Conservation (phyloP, 2,888 invertebrate species). For the Melanostoma mellinum region DNA sequence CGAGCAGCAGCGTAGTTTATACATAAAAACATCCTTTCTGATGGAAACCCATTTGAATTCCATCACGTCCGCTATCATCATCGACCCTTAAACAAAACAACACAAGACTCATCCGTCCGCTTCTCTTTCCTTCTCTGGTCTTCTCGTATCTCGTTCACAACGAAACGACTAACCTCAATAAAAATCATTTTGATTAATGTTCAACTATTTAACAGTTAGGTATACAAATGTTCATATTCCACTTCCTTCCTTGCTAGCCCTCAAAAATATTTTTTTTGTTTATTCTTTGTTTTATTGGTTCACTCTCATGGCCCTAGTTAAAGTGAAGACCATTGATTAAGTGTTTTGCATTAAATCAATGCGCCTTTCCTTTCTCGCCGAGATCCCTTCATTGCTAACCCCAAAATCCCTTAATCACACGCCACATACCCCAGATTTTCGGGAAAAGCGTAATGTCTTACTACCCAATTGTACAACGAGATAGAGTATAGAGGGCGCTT, state of each 20-base stretch:
- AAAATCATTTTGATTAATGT: conserved; percentile 72
- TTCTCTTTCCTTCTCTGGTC: background rate
- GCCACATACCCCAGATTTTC: conserved; percentile 49
- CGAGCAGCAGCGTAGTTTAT: conserved; percentile 1
- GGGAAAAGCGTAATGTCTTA: conserved; percentile 52
- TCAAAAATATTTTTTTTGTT: background rate
- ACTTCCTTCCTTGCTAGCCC: conserved; percentile 52
- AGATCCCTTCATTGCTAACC: conserved; percentile 44
- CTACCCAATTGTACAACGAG: conserved; percentile 38
- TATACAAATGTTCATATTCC: conserved; percentile 67
- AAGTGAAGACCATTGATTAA: conserved; percentile 77
- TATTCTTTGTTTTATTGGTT: background rate
- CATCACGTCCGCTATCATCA: conserved; percentile 49
- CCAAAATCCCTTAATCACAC: conserved; percentile 54
- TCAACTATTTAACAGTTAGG: conserved; percentile 71
- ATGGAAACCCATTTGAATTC: conserved; percentile 55
- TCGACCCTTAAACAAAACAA: conserved; percentile 35
- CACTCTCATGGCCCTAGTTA: background rate
- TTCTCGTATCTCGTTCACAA: too few relatives aligned
- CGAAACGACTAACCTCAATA: conserved; percentile 48
- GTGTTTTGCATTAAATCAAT: conserved; percentile 79
- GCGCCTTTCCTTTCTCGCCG: conserved; percentile 62
- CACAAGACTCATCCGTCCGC: background rate
- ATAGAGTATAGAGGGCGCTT: conserved; percentile 38
- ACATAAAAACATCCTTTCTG: conserved; percentile 16